phyloP scores from a whole-genome alignment of 2,113 vertebrate genomes.

The Aldabrachelys gigantea region DNA sequence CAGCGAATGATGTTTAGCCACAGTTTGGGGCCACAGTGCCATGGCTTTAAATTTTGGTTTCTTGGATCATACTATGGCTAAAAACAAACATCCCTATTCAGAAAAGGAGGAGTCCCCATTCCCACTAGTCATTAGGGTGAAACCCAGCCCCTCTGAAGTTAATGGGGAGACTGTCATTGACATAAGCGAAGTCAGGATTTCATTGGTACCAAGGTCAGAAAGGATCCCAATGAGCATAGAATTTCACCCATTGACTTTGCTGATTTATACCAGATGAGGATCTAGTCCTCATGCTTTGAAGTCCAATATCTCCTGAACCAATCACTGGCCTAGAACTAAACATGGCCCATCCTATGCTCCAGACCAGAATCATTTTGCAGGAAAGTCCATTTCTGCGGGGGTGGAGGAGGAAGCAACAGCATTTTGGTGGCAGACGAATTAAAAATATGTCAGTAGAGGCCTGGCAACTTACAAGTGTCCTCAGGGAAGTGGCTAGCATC shows the following conservation, averaged over 20 bases:
- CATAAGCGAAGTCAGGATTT: no score
- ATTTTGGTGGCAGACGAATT: not conserved
- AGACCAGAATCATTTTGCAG: not conserved
- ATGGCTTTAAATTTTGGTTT: not conserved
- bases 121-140: no score
- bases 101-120: no score
- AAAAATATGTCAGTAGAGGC: not conserved
- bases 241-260: not conserved
- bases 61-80: not conserved
- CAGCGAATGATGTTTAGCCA: not conserved
- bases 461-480: not conserved
- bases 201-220: no score
- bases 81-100: not conserved
- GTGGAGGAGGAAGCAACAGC: not conserved
- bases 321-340: not conserved
- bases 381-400: not conserved
- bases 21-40: not conserved
- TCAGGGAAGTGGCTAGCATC: no score
- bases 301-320: not conserved
- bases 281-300: not conserved
- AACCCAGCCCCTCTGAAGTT: not conserved
- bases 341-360: not conserved
- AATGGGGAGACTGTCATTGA: no score
- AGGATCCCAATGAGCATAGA: no score
- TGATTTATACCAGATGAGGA: not conserved